Conservation (phyloP, 2,888 invertebrate species). For the Plemyria rubiginata region DNA sequence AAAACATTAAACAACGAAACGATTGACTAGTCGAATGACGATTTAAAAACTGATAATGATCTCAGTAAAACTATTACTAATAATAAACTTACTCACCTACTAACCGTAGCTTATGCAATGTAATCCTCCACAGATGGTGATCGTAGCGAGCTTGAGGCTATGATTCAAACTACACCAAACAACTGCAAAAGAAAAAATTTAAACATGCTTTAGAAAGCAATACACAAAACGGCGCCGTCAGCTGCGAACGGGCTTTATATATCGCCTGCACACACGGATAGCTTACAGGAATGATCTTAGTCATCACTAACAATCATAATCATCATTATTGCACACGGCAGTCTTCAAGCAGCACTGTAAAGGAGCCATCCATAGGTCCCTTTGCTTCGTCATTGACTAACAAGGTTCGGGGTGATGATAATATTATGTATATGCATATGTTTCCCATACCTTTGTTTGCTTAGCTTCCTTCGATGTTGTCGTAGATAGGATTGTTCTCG, state of each 20-base stretch:
- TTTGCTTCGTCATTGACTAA: slow-evolving; percentile 66
- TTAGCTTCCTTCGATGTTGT: slow-evolving; percentile 52
- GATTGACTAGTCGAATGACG: not conserved
- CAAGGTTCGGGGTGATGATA: slow-evolving; percentile 68
- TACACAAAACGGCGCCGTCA: slow-evolving; percentile 66
- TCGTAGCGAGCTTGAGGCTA: slow-evolving; percentile 85
- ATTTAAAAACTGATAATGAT: slow-evolving; percentile 32
- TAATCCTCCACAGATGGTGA: slow-evolving; percentile 85
- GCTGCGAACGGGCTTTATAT: slow-evolving; percentile 78
- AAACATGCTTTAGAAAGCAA: slow-evolving; percentile 84
- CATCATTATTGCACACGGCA: slow-evolving; percentile 73
- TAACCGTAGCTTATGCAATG: slow-evolving; percentile 81
- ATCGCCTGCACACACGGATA: slow-evolving; percentile 81
- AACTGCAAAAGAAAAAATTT: slow-evolving; percentile 86
- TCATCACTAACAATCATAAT: slow-evolving; percentile 68
- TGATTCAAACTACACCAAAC: slow-evolving; percentile 86
- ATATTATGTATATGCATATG: slow-evolving; percentile 54
- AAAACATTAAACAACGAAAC: slow-evolving; percentile 22
- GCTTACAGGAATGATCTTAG: slow-evolving; percentile 80
- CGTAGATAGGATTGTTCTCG: slow-evolving; percentile 30
- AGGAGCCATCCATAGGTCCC: slow-evolving; percentile 74
- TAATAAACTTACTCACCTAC: slow-evolving; percentile 61
- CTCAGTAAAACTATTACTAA: slow-evolving; percentile 30
- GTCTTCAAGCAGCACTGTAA: slow-evolving; percentile 72
- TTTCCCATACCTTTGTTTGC: slow-evolving; percentile 58